Conservation (phyloP, 2,113 vertebrate genomes). For the Calyptomena viridis region DNA sequence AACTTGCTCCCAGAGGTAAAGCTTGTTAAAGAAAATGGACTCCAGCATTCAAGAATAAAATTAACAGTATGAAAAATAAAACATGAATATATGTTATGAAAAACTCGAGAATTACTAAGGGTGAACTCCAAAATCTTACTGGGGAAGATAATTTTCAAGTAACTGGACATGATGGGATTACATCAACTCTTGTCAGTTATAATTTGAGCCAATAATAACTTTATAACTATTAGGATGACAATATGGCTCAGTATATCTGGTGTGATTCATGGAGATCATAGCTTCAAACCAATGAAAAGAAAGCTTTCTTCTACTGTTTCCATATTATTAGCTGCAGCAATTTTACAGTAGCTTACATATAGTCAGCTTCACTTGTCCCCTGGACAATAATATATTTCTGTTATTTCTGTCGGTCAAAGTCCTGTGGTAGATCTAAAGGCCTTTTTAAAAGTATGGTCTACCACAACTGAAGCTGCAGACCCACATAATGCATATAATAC, state of each 20-base stretch:
- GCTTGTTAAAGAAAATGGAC: not conserved
- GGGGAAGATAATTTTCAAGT: not conserved
- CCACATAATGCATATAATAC: not conserved
- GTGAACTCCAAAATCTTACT: not conserved
- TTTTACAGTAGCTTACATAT: not conserved
- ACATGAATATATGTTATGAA: not conserved
- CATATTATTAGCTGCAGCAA: not conserved
- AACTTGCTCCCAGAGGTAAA: not conserved
- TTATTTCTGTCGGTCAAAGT: not conserved
- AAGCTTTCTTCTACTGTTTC: not conserved
- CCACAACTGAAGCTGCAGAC: not conserved
- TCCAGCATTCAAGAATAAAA: not conserved
- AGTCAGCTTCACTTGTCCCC: not conserved
- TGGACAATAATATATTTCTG: not conserved
- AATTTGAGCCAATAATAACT: not conserved
- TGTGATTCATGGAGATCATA: not conserved
- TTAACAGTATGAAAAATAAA: not conserved
- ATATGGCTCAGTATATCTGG: not conserved
- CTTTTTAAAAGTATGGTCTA: not conserved
- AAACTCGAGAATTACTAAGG: not conserved
- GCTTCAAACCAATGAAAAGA: not conserved
- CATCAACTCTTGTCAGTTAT: not conserved
- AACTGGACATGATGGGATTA: not conserved
- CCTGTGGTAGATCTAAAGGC: not conserved
- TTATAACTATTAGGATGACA: not conserved